Percentiles rank a stretch among this genome's conserved stretches.
phyloP scores from a whole-genome alignment of 2,888 invertebrate species.

The Uloborus plumipes region DNA sequence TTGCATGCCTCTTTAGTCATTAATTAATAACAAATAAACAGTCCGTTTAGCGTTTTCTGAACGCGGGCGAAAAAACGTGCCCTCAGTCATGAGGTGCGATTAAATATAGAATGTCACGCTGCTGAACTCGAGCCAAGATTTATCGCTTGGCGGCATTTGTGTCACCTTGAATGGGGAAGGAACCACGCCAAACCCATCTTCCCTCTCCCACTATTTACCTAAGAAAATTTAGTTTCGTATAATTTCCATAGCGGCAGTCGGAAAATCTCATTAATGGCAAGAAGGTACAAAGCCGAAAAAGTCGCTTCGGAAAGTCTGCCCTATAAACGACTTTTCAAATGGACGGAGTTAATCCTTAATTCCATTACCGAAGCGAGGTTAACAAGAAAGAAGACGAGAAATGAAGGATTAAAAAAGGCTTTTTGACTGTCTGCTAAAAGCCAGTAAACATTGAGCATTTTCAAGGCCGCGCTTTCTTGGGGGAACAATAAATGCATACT shows the following conservation, averaged over 20 bases:
- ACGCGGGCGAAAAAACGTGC: conserved; percentile 10
- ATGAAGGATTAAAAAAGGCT: conserved; percentile 19
- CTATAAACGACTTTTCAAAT: conserved; percentile 20
- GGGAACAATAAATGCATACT: too few species aligned
- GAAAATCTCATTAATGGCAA: conserved; percentile 32
- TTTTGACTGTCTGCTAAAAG: not conserved
- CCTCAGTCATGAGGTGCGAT: conserved; percentile 33
- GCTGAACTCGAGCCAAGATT: conserved; percentile 23
- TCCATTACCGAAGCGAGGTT: conserved; percentile 15
- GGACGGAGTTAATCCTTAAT: conserved; percentile 24
- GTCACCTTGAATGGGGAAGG: conserved; percentile 15
- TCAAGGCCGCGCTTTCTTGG: too few species aligned
- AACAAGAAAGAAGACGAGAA: not conserved
- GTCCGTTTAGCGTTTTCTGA: conserved; percentile 20
- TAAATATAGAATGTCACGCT: conserved; percentile 41
- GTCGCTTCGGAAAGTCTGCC: too few species aligned
- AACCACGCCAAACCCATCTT: conserved; percentile 2
- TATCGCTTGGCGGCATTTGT: conserved; percentile 19
- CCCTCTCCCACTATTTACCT: conserved; percentile 12
- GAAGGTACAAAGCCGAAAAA: not conserved
- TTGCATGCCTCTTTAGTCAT: not conserved
- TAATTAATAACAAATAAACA: conserved; percentile 31
- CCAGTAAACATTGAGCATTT: too few species aligned
- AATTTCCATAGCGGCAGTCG: conserved; percentile 8
- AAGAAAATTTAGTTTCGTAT: conserved; percentile 4